Percentiles rank a stretch among this genome's conserved stretches.
Evolutionary conservation across 2,113 vertebrate species (phyloP).

Genomic region (Rhinoderma darwinii): DNA sequence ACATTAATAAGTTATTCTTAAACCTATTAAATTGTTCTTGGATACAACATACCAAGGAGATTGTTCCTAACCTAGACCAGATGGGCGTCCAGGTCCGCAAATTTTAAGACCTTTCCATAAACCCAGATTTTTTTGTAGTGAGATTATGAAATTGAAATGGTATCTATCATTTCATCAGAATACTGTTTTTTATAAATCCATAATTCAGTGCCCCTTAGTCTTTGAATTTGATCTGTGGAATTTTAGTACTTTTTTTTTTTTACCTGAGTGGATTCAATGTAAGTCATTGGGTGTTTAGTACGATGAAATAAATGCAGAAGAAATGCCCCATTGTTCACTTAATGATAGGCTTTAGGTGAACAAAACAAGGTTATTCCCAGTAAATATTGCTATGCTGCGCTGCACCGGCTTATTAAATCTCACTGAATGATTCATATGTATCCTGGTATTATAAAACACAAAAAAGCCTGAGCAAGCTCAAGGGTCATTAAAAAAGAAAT

Average conservation of each 20-base stretch:
- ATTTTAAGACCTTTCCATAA: conserved; percentile 25
- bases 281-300: conserved; percentile 54
- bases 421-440: conserved; percentile 59
- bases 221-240: conserved; percentile 40
- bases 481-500: conserved; percentile 58
- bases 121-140: neutral
- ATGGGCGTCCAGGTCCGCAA: neutral
- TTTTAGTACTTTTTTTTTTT: conserved; percentile 22
- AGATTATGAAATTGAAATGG: neutral
- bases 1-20: neutral
- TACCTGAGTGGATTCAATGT: conserved; percentile 38
- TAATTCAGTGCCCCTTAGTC: conserved; percentile 39
- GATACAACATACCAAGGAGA: neutral
- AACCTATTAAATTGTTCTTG: neutral
- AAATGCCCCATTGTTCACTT: conserved; percentile 55
- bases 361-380: conserved; percentile 59
- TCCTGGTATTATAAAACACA: conserved; percentile 44
- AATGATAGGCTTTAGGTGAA: conserved; percentile 57
- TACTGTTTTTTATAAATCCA: conserved; percentile 39
- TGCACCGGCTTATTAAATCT: conserved; percentile 58
- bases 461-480: conserved; percentile 48
- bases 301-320: conserved; percentile 56
- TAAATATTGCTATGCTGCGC: conserved; percentile 57
- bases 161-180: conserved; percentile 25
- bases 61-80: neutral